Percentiles rank a stretch among this genome's conserved stretches.
Conservation (phyloP, 2,113 vertebrate genomes). For the Orthonyx spaldingii region DNA sequence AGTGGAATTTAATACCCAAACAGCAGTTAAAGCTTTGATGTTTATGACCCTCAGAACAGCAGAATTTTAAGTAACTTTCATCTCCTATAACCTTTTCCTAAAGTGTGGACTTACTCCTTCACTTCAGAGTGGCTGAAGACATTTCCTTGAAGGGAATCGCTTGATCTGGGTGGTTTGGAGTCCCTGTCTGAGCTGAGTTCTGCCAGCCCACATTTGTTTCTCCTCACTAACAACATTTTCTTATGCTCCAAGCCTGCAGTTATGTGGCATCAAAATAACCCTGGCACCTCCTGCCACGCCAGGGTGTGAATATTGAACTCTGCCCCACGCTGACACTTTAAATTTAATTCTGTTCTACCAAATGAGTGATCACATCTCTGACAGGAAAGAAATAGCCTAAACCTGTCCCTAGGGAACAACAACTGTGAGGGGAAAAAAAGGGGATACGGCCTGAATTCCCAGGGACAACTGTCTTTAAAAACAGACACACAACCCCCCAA, state of each 20-base stretch:
- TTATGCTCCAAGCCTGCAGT: not conserved
- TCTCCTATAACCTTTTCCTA: not conserved
- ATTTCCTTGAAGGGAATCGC: not conserved
- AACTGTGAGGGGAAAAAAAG: not conserved
- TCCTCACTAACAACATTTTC: not conserved
- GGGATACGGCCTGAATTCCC: not conserved
- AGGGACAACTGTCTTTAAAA: not conserved
- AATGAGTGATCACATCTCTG: not conserved
- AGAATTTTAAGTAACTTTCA: not conserved
- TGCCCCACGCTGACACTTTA: not conserved
- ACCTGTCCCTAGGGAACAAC: not conserved
- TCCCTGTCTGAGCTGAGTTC: not conserved
- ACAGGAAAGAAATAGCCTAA: not conserved
- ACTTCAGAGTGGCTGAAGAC: not conserved
- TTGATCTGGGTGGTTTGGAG: not conserved
- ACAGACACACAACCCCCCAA: not conserved
- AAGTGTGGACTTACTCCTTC: not conserved
- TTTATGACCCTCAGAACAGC: not conserved
- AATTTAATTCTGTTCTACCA: not conserved
- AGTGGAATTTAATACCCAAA: not conserved
- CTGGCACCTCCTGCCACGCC: not conserved
- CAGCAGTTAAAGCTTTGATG: not conserved
- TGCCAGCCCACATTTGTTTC: not conserved
- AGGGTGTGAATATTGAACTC: not conserved
- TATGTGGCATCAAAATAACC: not conserved